These are phyloP conservation scores for Sebastes iracundus DNA, from an alignment of 2,797 vertebrate genomes.

Conservation along the genomic window DNA sequence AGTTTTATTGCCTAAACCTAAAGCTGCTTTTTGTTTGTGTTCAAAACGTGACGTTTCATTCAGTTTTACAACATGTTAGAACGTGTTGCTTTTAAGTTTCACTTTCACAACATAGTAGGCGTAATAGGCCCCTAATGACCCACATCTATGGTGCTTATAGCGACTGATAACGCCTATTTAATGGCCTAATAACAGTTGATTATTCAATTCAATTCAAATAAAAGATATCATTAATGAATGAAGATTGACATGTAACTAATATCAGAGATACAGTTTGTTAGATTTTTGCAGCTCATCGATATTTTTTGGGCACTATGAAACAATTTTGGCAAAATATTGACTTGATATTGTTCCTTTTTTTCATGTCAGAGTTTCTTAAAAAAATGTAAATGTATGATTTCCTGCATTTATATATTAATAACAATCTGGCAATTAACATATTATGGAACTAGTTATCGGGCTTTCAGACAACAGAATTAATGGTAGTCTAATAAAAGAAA, in stretches of 20 bases:
- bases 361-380: background rate
- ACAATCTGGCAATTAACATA: background rate
- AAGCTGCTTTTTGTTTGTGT: no score
- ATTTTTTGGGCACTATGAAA: background rate
- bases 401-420: background rate
- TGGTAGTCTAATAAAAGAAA: background rate
- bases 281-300: background rate
- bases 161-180: no score
- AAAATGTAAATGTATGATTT: background rate
- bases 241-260: background rate
- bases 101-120: no score
- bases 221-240: background rate
- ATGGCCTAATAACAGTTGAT: no score
- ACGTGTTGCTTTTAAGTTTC: no score
- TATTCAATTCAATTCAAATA: no score
- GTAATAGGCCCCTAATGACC: no score
- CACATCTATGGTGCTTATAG: no score
- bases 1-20: no score
- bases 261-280: background rate
- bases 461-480: background rate
- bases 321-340: background rate
- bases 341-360: background rate
- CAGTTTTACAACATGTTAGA: no score
- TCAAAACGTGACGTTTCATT: no score
- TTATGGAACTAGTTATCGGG: background rate